Evolutionary conservation across 2,888 invertebrate species (phyloP).

Genomic region (Spodoptera littoralis): DNA sequence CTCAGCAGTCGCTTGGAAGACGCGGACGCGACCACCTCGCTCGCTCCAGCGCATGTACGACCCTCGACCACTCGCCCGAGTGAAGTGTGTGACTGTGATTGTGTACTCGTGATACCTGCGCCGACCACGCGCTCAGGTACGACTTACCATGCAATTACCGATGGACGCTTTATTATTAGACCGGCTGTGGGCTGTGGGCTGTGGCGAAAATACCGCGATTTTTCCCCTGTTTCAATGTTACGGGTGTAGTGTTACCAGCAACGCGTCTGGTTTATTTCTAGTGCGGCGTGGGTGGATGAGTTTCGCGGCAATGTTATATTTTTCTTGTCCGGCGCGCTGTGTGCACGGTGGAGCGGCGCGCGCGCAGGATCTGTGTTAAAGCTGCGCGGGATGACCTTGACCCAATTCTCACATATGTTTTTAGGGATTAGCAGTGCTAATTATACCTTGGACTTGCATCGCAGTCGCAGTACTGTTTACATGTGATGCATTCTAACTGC

Average conservation of each 20-base stretch:
- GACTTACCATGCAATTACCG: conserved; percentile 56
- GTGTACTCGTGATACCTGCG: conserved; percentile 76
- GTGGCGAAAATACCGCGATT: conserved; percentile 68
- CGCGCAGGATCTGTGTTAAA: conserved; percentile 51
- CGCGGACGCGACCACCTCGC: conserved; percentile 85
- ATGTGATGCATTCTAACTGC: conserved; percentile 1
- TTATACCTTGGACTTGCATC: conserved; percentile 38
- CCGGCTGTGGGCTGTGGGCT: conserved; percentile 56
- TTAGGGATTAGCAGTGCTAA: conserved; percentile 50
- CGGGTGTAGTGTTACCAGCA: conserved; percentile 84
- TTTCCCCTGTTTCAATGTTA: conserved; percentile 73
- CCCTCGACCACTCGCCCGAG: conserved; percentile 86
- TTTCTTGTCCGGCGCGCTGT: conserved; percentile 60
- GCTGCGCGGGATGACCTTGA: conserved; percentile 80
- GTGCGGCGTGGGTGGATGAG: conserved; percentile 78
- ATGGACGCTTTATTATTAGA: conserved; percentile 65
- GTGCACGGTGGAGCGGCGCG: conserved; percentile 56
- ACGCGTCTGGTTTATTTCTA: conserved; percentile 84
- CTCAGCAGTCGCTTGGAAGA: conserved; percentile 84
- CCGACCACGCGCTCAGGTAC: conserved; percentile 67
- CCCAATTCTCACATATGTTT: conserved; percentile 68
- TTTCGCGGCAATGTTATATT: conserved; percentile 68
- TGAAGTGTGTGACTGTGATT: conserved; percentile 87
- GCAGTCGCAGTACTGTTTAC: conserved; percentile 14
- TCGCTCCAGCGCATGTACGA: conserved; percentile 81